Evolutionary conservation across 2,113 vertebrate species (phyloP).

Genomic region (Meriones unguiculatus): DNA sequence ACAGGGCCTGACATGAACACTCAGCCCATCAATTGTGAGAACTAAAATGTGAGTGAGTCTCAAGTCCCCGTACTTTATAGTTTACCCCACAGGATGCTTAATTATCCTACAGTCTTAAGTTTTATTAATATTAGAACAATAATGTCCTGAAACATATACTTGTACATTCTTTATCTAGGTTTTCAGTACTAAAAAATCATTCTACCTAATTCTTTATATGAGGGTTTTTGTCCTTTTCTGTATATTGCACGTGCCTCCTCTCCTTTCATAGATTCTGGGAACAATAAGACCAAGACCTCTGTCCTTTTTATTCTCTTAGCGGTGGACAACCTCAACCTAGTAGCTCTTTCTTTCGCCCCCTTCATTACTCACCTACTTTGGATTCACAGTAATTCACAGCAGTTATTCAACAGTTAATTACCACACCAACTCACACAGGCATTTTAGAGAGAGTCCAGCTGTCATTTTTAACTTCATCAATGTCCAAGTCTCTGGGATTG

Average conservation of each 20-base stretch:
- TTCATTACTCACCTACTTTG: not conserved
- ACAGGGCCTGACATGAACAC: not conserved
- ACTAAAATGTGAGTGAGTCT: not conserved
- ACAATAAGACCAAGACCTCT: not conserved
- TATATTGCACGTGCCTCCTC: not conserved
- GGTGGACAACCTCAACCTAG: not conserved
- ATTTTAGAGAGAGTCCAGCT: not conserved
- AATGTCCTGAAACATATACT: not conserved
- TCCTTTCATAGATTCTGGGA: not conserved
- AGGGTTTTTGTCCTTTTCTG: not conserved
- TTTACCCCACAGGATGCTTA: not conserved
- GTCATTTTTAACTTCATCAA: not conserved
- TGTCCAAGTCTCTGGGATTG: not conserved
- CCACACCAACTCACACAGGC: not conserved
- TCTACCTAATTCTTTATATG: not conserved
- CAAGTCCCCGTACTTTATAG: not conserved
- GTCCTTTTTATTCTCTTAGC: not conserved
- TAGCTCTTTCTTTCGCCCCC: accelerated
- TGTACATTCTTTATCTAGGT: conserved; percentile 15
- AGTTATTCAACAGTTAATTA: conserved; percentile 46
- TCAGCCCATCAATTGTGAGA: not conserved
- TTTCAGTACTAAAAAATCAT: not conserved
- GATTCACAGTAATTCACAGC: conserved; percentile 46
- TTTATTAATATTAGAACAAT: not conserved
- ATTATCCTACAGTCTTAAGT: not conserved